phyloP scores from a whole-genome alignment of 2,797 vertebrate species.

The Nannoperca australis region DNA sequence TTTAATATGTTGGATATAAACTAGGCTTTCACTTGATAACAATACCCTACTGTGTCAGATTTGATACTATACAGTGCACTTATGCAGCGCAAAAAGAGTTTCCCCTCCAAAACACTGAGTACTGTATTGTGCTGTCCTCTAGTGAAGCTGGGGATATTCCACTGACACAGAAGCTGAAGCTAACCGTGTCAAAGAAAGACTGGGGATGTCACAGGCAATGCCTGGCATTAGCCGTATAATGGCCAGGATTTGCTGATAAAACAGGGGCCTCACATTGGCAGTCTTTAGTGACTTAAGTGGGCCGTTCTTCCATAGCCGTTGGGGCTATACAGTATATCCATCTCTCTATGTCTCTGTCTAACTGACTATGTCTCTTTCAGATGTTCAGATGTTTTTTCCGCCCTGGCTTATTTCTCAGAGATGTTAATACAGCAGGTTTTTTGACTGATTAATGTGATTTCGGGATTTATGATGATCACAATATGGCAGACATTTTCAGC shows the following conservation, averaged over 20 bases:
- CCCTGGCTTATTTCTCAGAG: slow-evolving; percentile 1
- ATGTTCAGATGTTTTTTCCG: slow-evolving; percentile 12
- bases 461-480: background rate
- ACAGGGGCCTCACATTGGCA: slow-evolving; percentile 76
- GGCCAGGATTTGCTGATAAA: slow-evolving; percentile 85
- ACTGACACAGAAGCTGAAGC: slow-evolving; percentile 70
- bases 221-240: slow-evolving; percentile 83
- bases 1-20: slow-evolving; percentile 6
- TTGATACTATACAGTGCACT: background rate
- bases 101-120: slow-evolving; percentile 27
- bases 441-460: slow-evolving; percentile 17
- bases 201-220: slow-evolving; percentile 81
- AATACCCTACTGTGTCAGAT: slow-evolving; percentile 11
- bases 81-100: slow-evolving; percentile 18
- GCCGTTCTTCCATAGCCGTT: slow-evolving; percentile 74
- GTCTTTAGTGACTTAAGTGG: slow-evolving; percentile 80
- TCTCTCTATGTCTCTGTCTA: slow-evolving; percentile 55
- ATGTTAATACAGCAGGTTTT: slow-evolving; percentile 5
- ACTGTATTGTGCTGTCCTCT: slow-evolving; percentile 34
- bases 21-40: slow-evolving; percentile 8
- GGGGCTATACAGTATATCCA: slow-evolving; percentile 71
- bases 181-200: slow-evolving; percentile 71
- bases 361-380: slow-evolving; percentile 45
- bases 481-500: background rate
- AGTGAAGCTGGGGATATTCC: slow-evolving; percentile 58